Percentiles rank a stretch among this genome's conserved stretches.
Conservation (phyloP, 2,797 vertebrate genomes). For the Chrosomus eos region DNA sequence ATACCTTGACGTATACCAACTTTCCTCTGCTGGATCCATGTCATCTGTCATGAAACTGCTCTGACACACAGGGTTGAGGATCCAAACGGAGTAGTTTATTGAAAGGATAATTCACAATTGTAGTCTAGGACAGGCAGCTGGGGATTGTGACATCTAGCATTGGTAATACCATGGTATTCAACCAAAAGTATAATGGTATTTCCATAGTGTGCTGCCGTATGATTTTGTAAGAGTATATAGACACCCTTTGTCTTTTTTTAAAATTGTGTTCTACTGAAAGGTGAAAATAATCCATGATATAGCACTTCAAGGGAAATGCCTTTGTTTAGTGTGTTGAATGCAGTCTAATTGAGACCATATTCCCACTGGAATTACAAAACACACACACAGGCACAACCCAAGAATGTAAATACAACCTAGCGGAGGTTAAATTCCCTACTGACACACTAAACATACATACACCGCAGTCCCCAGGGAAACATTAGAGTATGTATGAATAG, state of each 20-base stretch:
- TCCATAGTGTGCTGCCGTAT: neutral
- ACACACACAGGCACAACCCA: conserved; percentile 56
- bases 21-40: too few species aligned
- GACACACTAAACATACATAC: conserved; percentile 51
- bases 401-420: conserved; percentile 15
- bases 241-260: neutral
- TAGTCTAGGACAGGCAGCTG: too few species aligned
- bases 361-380: conserved; percentile 70
- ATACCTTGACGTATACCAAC: too few species aligned
- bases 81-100: too few species aligned
- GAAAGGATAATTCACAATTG: too few species aligned
- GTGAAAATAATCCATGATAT: neutral
- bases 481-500: neutral
- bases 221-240: neutral
- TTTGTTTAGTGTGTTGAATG: conserved; percentile 45
- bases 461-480: conserved; percentile 51
- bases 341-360: neutral
- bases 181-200: neutral
- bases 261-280: neutral
- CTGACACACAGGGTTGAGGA: too few species aligned
- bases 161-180: neutral
- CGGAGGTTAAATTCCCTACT: conserved; percentile 2
- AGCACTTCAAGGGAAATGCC: conserved; percentile 36
- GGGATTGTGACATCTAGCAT: too few species aligned
- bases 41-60: too few species aligned